These are phyloP conservation scores for Plusia festucae DNA, from an alignment of 2,888 invertebrate genomes.

Conservation along the genomic window DNA sequence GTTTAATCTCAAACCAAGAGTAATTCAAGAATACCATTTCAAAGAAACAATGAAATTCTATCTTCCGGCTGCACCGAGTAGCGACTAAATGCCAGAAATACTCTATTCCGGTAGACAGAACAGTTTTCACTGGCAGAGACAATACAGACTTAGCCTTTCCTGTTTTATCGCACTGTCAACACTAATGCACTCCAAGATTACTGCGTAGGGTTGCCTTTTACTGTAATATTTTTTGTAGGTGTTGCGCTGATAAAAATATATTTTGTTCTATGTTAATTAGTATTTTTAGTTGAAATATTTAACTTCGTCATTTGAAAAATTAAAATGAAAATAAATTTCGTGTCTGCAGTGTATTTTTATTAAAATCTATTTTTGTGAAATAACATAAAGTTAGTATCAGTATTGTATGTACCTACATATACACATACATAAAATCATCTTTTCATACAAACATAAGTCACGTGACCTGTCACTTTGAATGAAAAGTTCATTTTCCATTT, in stretches of 20 bases:
- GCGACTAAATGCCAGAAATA: constrained; percentile 9
- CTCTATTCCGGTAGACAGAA: constrained; percentile 10
- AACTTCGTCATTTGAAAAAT: background rate
- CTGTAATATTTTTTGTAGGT: background rate
- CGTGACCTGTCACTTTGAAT: too few species aligned
- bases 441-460: too few species aligned
- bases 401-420: too few species aligned
- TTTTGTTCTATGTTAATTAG: too few species aligned
- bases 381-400: too few species aligned
- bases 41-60: constrained; percentile 5
- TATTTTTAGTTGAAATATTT: too few species aligned
- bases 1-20: background rate
- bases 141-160: constrained; percentile 44
- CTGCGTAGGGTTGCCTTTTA: constrained; percentile 33
- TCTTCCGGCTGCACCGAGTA: constrained; percentile 10
- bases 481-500: too few species aligned
- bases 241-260: too few species aligned
- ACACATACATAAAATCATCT: too few species aligned
- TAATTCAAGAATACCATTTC: background rate
- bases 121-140: constrained; percentile 34
- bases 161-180: constrained; percentile 45
- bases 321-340: background rate
- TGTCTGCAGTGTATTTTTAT: too few species aligned
- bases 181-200: constrained; percentile 60
- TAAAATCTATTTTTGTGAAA: too few species aligned